These are phyloP conservation scores for Habropoda laboriosa DNA, from an alignment of 1,140 invertebrate genomes.

Conservation along the genomic window DNA sequence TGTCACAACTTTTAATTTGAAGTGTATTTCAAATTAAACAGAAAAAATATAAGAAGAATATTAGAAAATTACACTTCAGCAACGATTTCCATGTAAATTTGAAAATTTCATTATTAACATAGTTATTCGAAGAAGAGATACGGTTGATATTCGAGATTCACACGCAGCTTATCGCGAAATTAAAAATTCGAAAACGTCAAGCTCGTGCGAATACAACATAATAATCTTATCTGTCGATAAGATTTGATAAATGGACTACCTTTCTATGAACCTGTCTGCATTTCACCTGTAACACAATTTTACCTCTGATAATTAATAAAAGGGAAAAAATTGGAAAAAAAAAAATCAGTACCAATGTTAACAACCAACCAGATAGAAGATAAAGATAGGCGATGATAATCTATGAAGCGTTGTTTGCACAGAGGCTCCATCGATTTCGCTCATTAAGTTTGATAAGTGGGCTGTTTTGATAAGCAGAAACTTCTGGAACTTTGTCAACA, in stretches of 20 bases:
- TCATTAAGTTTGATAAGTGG: neutral
- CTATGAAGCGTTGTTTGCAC: neutral
- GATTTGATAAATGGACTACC: neutral
- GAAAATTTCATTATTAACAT: too few species aligned
- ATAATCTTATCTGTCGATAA: constrained; percentile 17
- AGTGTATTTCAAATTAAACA: too few species aligned
- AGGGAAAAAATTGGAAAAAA: neutral
- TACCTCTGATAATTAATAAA: neutral
- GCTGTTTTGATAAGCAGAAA: neutral
- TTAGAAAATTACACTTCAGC: too few species aligned
- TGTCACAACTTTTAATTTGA: too few species aligned
- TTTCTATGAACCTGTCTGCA: neutral
- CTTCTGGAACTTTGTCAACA: neutral
- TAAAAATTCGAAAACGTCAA: neutral
- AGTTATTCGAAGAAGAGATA: too few species aligned
- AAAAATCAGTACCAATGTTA: too few species aligned
- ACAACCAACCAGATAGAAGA: neutral
- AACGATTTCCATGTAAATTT: neutral
- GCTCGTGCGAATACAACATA: neutral
- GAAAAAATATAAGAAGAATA: too few species aligned
- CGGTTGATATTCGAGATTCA: too few species aligned
- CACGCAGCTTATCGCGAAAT: too few species aligned
- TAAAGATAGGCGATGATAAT: neutral
- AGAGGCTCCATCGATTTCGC: neutral
- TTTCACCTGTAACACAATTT: neutral